Evolutionary conservation across 37 sponge, comb jelly and placozoan genomes (phyloP).

Genomic region (Crambe crambe): DNA sequence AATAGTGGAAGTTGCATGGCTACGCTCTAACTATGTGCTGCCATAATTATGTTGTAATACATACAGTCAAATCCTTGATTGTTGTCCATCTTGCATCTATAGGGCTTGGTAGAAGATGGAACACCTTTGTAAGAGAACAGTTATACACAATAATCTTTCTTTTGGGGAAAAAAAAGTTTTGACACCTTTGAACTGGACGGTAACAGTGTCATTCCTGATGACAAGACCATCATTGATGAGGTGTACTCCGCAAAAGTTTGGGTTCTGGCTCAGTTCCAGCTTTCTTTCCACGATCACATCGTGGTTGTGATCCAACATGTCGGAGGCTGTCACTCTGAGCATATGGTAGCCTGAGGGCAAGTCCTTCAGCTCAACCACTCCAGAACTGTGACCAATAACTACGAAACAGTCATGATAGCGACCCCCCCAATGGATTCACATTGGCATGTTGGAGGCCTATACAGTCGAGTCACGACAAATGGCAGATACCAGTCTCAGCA

Average conservation of each 20-base stretch:
- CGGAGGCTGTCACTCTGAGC: neutral
- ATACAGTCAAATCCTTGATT: conserved; percentile 12
- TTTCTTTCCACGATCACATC: neutral
- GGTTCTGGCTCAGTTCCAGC: neutral
- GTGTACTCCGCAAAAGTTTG: conserved; percentile 7
- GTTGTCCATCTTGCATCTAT: conserved; percentile 8
- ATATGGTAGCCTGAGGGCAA: neutral
- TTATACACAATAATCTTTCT: no score
- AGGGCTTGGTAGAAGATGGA: neutral
- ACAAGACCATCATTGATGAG: conserved; percentile 7
- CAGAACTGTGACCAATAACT: neutral
- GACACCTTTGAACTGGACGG: conserved; percentile 21
- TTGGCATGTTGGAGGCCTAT: no score
- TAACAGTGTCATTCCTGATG: neutral
- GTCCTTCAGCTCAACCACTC: neutral
- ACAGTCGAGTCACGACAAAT: no score
- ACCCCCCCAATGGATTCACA: no score
- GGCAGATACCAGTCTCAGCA: no score
- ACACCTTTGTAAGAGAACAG: no score
- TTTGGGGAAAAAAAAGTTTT: no score
- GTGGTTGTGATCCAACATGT: neutral
- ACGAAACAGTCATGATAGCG: neutral
- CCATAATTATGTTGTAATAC: no score
- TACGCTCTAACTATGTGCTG: no score
- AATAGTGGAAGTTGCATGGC: no score